These are phyloP conservation scores for Limnephilus auricula DNA, from an alignment of 2,888 invertebrate genomes.

Conservation along the genomic window DNA sequence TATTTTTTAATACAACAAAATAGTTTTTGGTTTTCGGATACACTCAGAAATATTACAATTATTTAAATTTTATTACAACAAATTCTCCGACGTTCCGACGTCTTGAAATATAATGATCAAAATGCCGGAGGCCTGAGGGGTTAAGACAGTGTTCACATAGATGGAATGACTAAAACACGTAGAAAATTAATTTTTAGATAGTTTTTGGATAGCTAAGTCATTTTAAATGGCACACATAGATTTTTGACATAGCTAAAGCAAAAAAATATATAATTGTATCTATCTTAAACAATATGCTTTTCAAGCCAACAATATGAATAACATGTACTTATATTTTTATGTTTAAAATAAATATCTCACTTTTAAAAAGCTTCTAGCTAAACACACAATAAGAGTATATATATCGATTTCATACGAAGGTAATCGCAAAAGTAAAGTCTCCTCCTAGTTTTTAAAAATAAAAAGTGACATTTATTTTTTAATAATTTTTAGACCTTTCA, in stretches of 20 bases:
- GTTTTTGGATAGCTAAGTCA: neutral
- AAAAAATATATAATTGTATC: neutral
- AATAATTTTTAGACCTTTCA: too few species aligned
- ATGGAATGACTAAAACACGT: neutral
- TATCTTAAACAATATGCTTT: neutral
- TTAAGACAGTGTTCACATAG: neutral
- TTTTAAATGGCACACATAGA: neutral
- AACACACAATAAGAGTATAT: neutral
- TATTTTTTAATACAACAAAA: too few species aligned
- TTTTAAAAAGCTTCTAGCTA: neutral
- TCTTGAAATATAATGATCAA: too few species aligned
- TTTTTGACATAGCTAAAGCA: neutral
- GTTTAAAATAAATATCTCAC: neutral
- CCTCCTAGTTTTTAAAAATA: too few species aligned
- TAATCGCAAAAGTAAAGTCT: too few species aligned
- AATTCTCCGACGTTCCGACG: too few species aligned
- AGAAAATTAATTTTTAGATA: neutral
- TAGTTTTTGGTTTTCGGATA: too few species aligned
- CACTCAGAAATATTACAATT: too few species aligned
- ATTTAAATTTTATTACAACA: too few species aligned
- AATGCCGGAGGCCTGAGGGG: too few species aligned
- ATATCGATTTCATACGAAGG: neutral
- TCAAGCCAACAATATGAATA: neutral
- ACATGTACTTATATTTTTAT: neutral
- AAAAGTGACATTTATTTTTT: too few species aligned